phyloP scores from a whole-genome alignment of 2,113 vertebrate genomes.

The Percopsis transmontana region DNA sequence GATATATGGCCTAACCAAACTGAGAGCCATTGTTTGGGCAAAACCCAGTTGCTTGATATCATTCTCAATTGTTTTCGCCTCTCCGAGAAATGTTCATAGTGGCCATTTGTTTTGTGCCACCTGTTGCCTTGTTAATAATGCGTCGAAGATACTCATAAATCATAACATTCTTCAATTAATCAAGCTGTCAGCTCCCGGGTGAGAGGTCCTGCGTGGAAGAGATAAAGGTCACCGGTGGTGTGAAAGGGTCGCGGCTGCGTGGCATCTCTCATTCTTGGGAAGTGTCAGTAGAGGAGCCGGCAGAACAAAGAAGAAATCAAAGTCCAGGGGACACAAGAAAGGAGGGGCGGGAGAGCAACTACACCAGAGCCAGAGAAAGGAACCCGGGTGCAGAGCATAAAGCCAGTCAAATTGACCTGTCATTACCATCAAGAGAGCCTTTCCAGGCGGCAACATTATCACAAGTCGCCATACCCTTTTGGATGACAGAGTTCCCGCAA shows the following conservation, averaged over 20 bases:
- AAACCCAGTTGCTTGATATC: conserved; percentile 73
- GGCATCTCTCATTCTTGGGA: conserved; percentile 96
- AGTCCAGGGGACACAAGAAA: conserved; percentile 82
- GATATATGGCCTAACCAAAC: conserved; percentile 77
- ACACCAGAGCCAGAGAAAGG: conserved; percentile 79
- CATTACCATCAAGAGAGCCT: conserved; percentile 83
- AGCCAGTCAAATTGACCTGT: conserved; percentile 88
- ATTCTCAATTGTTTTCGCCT: conserved; percentile 72
- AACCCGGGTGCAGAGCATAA: conserved; percentile 81
- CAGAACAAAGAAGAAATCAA: conserved; percentile 90
- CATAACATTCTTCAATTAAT: conserved; percentile 99
- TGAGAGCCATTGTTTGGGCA: conserved; percentile 71
- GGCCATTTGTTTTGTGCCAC: conserved; percentile 89
- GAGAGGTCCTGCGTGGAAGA: conserved; percentile 88
- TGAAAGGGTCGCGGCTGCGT: conserved; percentile 90
- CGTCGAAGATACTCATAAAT: conserved; percentile 99
- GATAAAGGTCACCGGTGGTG: conserved; percentile 92
- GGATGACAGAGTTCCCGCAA: conserved; percentile 76
- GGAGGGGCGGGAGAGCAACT: conserved; percentile 70
- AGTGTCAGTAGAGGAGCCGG: conserved; percentile 86
- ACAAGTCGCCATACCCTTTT: conserved; percentile 75
- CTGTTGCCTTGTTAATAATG: conserved; percentile 99
- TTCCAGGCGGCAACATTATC: conserved; percentile 80
- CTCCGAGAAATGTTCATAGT: conserved; percentile 87
- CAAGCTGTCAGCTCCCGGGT: conserved; percentile 95